Evolutionary conservation across 1,140 invertebrate genomes (phyloP), one percentile per base, ranked within the genome.

Genomic region (Thrips palmi): DNA sequence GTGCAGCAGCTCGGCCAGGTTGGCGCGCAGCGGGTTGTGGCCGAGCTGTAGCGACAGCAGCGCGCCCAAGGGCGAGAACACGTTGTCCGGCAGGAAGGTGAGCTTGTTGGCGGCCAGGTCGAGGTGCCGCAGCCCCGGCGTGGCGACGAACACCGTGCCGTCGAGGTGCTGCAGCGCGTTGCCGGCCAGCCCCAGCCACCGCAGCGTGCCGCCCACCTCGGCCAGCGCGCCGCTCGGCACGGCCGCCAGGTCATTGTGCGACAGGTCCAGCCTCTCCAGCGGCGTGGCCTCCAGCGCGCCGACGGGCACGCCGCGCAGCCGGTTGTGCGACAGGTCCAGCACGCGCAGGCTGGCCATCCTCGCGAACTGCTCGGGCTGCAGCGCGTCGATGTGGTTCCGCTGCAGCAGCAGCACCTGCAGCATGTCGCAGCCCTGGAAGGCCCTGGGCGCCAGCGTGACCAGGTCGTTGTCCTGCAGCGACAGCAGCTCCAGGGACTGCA

Each of bases 121-220:
- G 18, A 89, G 61, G 39, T 68, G 68, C 15, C 76, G 68, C 22
- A 88, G 56, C 50, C 74, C 77, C 30, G 77, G 74, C 20, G 77
- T 79, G 45, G 72, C 70, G 29, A 80, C 70, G 53, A 88, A 86
- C 55, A 82, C 80, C 18, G 77, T 84, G 21, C 77, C 77, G 52
- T 87, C 83, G 37, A 89, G 58, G 52, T 84, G 81, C 48, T 87
- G 80, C 30, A 89, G 64, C 34, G 68, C 70, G 52, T 89, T 89
- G 34, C 71, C 62, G 0, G 72, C 73, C 49, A 88, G 58, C 45
- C 81, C 74, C 34, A 89, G 62, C 49, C 71, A 70, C 34, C 78
- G 59, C 29, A 81, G 52, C 0, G 74, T 77, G 47, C 74, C 70
- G 0, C 76, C 76, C 12, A 81, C 65, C 53, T 81, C 76, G 1